phyloP scores from a whole-genome alignment of 2,888 invertebrate genomes.

The Plebejus anna region DNA sequence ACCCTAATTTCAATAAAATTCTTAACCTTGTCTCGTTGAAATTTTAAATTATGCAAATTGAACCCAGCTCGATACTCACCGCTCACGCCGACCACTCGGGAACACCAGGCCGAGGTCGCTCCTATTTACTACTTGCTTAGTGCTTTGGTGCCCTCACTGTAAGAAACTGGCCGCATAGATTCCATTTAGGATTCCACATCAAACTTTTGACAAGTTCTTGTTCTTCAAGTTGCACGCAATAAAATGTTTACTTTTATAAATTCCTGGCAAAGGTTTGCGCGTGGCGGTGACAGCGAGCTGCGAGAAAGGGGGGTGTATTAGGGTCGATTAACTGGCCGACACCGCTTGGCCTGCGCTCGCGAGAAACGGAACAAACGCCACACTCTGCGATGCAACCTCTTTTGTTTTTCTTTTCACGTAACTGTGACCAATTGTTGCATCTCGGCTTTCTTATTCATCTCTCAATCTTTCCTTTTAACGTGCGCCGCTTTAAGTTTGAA shows the following conservation, averaged over 20 bases:
- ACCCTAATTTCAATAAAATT: constrained; percentile 18
- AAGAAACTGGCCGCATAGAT: background rate
- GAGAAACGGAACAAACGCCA: constrained; percentile 51
- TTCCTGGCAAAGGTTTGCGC: constrained; percentile 37
- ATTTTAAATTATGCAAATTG: constrained; percentile 24
- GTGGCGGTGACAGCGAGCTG: constrained; percentile 33
- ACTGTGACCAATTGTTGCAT: constrained; percentile 61
- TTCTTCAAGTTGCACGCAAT: background rate
- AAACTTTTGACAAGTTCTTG: background rate
- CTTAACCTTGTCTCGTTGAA: constrained; percentile 18
- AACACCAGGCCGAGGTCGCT: background rate
- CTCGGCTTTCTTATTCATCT: constrained; percentile 44
- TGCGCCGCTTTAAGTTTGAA: constrained; percentile 20
- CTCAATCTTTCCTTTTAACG: constrained; percentile 30
- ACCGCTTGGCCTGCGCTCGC: constrained; percentile 59
- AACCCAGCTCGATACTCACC: constrained; percentile 17
- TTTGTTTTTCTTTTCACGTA: constrained; percentile 50
- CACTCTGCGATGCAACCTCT: constrained; percentile 46
- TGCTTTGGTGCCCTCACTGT: background rate
- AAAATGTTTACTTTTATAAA: constrained; percentile 29
- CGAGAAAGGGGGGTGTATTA: constrained; percentile 46
- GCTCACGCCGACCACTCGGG: constrained; percentile 13
- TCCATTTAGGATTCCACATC: background rate
- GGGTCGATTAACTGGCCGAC: constrained; percentile 50
- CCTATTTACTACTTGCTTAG: background rate